Percentiles rank a stretch among this genome's conserved stretches.
phyloP scores from a whole-genome alignment of 2,113 vertebrate species.

The Lycocorax pyrrhopterus region DNA sequence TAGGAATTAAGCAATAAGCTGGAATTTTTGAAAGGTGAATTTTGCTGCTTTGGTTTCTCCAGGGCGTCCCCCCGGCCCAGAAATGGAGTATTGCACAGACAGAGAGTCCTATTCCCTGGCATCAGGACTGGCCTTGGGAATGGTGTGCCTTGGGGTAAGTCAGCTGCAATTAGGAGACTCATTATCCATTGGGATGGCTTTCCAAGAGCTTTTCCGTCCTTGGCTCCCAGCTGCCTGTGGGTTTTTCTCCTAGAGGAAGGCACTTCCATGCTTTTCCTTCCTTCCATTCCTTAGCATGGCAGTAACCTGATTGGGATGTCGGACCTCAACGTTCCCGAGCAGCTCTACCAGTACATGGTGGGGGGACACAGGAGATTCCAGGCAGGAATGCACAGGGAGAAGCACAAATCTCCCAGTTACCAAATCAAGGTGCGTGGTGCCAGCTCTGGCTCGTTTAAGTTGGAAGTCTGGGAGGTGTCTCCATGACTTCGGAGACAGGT shows the following conservation, averaged over 20 bases:
- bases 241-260: background rate
- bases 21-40: background rate
- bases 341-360: slow-evolving; percentile 99
- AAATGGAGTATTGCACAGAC: slow-evolving; percentile 98
- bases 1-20: background rate
- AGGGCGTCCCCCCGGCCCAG: slow-evolving; percentile 92
- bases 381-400: slow-evolving; percentile 87
- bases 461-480: background rate
- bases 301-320: slow-evolving; percentile 98
- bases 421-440: slow-evolving; percentile 86
- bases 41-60: background rate
- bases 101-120: slow-evolving; percentile 95
- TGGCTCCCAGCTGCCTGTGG: background rate
- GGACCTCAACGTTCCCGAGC: slow-evolving; percentile 95
- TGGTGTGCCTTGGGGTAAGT: slow-evolving; percentile 97
- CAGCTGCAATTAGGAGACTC: background rate
- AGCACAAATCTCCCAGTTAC: slow-evolving; percentile 97
- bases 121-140: slow-evolving; percentile 92
- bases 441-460: background rate
- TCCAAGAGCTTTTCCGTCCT: background rate
- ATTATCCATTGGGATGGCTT: background rate
- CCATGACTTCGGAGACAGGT: background rate
- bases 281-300: slow-evolving; percentile 79
- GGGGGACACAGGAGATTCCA: slow-evolving; percentile 91
- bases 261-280: background rate